Conservation (phyloP, 2,888 invertebrate genomes). For the Macroteleia sp. region DNA sequence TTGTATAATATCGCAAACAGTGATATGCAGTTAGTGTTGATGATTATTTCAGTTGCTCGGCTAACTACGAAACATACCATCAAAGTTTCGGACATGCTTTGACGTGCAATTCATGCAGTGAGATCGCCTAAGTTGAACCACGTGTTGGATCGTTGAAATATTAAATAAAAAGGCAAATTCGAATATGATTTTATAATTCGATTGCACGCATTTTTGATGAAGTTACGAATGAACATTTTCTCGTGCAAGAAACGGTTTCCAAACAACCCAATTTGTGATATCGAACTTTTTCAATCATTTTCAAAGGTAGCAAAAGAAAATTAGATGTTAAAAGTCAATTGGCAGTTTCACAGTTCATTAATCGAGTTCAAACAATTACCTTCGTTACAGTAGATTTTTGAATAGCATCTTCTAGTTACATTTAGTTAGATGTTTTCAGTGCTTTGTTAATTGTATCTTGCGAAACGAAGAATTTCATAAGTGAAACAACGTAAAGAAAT, state of each 20-base stretch:
- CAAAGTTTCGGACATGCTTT: constrained; percentile 59
- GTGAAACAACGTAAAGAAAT: no score
- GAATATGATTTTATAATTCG: constrained; percentile 17
- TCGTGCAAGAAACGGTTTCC: no score
- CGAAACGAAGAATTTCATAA: no score
- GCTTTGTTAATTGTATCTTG: no score
- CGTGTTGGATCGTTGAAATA: constrained; percentile 32
- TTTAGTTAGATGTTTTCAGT: neutral
- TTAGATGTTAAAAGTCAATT: constrained; percentile 31
- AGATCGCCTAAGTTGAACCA: constrained; percentile 40
- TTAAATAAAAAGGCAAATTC: neutral
- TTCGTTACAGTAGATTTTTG: no score
- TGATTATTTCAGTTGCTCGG: constrained; percentile 37
- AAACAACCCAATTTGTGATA: constrained; percentile 15
- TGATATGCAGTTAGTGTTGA: constrained; percentile 48
- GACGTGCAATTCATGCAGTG: constrained; percentile 55
- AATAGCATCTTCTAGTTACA: neutral
- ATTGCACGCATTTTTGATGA: no score
- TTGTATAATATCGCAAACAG: constrained; percentile 41
- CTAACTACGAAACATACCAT: constrained; percentile 52
- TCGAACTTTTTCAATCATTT: constrained; percentile 19
- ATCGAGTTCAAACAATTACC: neutral
- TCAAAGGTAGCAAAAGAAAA: neutral
- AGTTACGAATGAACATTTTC: no score
- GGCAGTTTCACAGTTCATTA: constrained; percentile 6